Conservation (phyloP, 2,888 invertebrate species). For the Oscheius sp. region DNA sequence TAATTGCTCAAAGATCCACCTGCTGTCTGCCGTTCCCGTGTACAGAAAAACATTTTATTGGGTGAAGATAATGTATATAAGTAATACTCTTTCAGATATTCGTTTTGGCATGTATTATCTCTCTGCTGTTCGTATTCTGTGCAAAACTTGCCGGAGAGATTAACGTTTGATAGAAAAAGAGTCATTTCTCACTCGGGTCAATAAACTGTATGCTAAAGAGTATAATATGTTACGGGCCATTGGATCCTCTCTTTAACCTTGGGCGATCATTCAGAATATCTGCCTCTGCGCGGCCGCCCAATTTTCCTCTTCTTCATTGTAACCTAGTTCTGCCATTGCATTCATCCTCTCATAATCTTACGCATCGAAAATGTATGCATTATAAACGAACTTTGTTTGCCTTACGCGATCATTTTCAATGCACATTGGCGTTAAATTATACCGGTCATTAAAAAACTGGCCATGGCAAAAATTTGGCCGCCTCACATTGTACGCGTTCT, state of each 20-base stretch:
- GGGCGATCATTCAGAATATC: not conserved
- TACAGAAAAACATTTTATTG: slow-evolving; percentile 4
- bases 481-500: no score
- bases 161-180: not conserved
- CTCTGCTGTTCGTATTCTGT: not conserved
- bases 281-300: not conserved
- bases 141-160: slow-evolving; percentile 14
- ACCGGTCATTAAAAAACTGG: slow-evolving; percentile 16
- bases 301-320: not conserved
- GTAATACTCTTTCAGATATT: slow-evolving; percentile 1
- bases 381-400: not conserved
- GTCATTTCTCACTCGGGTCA: slow-evolving; percentile 10
- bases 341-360: no score
- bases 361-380: no score
- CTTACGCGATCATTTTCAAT: not conserved
- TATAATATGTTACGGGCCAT: slow-evolving; percentile 16
- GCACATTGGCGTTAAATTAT: slow-evolving; percentile 9
- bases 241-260: slow-evolving; percentile 15
- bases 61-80: not conserved
- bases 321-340: not conserved
- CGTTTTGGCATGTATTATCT: not conserved
- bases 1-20: slow-evolving; percentile 12
- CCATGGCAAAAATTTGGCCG: not conserved
- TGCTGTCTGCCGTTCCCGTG: slow-evolving; percentile 11
- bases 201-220: slow-evolving; percentile 15